Conservation (phyloP, 2,113 vertebrate genomes). For the Garra rufa region DNA sequence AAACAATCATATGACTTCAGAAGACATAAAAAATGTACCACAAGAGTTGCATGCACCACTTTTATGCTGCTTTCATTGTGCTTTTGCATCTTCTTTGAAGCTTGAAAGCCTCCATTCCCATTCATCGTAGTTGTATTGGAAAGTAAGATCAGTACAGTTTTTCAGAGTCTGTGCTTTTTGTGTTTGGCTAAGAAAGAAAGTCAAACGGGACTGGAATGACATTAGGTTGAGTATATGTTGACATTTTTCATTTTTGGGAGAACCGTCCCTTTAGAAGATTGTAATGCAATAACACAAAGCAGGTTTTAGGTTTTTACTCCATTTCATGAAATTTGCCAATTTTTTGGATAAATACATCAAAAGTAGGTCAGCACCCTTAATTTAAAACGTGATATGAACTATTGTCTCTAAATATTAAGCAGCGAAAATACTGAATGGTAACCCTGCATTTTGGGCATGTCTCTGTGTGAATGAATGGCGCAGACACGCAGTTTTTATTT, state of each 20-base stretch:
- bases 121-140: background rate
- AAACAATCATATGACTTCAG: background rate
- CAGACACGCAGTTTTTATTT: too few relatives aligned
- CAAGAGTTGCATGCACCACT: background rate
- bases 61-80: background rate
- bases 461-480: too few relatives aligned
- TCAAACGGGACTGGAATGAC: background rate
- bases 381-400: too few relatives aligned
- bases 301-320: too few relatives aligned
- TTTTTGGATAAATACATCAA: too few relatives aligned
- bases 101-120: background rate
- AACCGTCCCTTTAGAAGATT: background rate
- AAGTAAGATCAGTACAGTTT: background rate
- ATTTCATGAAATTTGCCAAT: too few relatives aligned
- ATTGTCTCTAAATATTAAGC: too few relatives aligned
- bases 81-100: slow-evolving; percentile 23
- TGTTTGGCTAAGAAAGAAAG: slow-evolving; percentile 1
- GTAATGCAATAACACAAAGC: too few relatives aligned
- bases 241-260: background rate
- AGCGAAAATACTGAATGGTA: too few relatives aligned
- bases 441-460: too few relatives aligned
- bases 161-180: background rate
- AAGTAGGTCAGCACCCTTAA: too few relatives aligned
- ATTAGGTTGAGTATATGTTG: background rate
- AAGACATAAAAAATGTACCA: background rate